phyloP scores from a whole-genome alignment of 2,797 vertebrate species.

The Otolemur crassicaudatus region DNA sequence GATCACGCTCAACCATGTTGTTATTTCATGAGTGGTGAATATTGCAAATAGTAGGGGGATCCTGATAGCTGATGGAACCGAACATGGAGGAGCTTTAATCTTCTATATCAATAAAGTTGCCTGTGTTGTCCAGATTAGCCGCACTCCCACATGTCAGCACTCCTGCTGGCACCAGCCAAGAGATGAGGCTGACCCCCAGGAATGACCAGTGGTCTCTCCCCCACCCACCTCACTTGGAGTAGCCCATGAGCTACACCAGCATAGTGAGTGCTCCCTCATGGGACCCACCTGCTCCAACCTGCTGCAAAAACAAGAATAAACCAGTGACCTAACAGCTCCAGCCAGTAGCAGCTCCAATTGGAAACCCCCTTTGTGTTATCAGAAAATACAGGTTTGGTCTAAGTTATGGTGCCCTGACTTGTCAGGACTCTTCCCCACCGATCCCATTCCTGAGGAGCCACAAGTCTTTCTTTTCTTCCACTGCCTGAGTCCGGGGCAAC shows the following conservation, averaged over 20 bases:
- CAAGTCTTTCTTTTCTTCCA: fast-evolving
- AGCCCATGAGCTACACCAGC: not conserved
- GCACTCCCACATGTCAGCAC: fast-evolving
- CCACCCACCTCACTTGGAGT: fast-evolving
- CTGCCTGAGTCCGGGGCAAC: not conserved
- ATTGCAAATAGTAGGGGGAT: fast-evolving
- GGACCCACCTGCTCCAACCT: not conserved
- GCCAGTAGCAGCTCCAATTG: not conserved
- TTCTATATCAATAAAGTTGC: not conserved
- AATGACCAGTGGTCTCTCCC: fast-evolving
- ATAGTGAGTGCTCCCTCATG: fast-evolving
- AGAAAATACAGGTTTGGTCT: not conserved
- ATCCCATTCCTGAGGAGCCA: not conserved
- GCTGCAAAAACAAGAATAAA: not conserved
- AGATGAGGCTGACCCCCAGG: not conserved
- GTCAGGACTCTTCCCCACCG: not conserved
- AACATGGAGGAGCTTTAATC: not conserved
- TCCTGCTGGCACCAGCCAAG: too few relatives aligned
- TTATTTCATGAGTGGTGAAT: not conserved
- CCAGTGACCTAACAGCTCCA: not conserved
- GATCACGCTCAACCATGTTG: fast-evolving
- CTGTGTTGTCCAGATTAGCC: not conserved
- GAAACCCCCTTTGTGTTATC: not conserved
- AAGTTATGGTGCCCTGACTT: not conserved
- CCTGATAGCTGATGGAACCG: fast-evolving